These are phyloP conservation scores for Drosophila aldrichi DNA, from an alignment of 2,888 invertebrate species.

Conservation along the genomic window DNA sequence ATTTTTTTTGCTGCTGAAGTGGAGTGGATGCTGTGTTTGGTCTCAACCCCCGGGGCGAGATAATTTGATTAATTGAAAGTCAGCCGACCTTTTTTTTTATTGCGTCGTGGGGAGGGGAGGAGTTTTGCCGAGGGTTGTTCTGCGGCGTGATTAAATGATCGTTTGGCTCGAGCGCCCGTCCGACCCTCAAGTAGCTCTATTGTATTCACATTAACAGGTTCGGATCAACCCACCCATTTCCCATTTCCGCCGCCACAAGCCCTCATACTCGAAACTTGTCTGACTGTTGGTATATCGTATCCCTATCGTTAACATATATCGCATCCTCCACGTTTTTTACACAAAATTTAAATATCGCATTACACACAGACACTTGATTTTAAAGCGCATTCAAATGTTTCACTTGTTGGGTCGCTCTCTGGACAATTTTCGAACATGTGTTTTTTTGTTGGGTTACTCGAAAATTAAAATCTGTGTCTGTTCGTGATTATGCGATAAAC, in stretches of 20 bases:
- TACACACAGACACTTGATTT: constrained; percentile 77
- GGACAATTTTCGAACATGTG: constrained; percentile 73
- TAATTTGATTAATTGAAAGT: constrained; percentile 81
- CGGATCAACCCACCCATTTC: constrained; percentile 53
- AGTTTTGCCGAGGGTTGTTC: constrained; percentile 45
- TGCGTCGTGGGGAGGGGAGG: constrained; percentile 19
- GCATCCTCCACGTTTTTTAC: constrained; percentile 28
- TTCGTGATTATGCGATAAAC: constrained; percentile 69
- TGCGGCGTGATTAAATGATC: constrained; percentile 67
- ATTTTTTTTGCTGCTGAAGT: constrained; percentile 32
- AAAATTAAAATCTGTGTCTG: constrained; percentile 75
- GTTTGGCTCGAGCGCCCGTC: constrained; percentile 48
- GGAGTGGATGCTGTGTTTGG: constrained; percentile 18
- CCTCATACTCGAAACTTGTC: constrained; percentile 37
- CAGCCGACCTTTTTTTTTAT: constrained; percentile 71
- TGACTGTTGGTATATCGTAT: constrained; percentile 23
- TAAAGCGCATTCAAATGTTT: constrained; percentile 70
- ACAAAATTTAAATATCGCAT: constrained; percentile 78
- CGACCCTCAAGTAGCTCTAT: constrained; percentile 71
- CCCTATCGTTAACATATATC: neutral
- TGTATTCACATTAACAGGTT: constrained; percentile 77
- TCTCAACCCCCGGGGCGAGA: constrained; percentile 53
- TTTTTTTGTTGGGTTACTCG: constrained; percentile 56
- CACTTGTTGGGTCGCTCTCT: constrained; percentile 67
- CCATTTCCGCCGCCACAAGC: constrained; percentile 23